Evolutionary conservation across 2,888 invertebrate species (phyloP), one percentile per base, ranked within the genome.

Genomic region (Coremacera marginata): DNA sequence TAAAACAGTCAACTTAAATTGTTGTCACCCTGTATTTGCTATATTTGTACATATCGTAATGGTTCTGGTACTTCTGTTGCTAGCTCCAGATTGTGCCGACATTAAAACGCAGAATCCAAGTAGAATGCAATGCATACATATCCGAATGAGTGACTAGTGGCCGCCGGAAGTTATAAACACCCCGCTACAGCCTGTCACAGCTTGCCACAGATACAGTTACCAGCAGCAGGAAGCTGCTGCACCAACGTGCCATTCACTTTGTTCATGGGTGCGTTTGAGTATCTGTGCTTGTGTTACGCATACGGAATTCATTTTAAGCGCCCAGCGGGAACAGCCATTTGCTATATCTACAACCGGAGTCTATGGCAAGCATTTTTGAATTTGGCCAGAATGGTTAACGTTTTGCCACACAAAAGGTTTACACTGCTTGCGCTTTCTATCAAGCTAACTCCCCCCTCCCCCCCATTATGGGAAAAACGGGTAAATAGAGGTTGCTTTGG

Each of bases 61-160:
- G 44, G 11, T 44, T 44, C 25, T 49, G 34, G 14, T 19, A 22
- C 44, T 44, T 49, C 67, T 8, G 44, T 67, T 67, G 22, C 11
- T 67, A 25, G 34, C 67, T 44, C 49, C 67, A 67, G 44, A 67
- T 67, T 67, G 67, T 67, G 67, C 49, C 9, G 67, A 67, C 67
- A 67, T 67, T 22, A 67, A 67, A 67, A 44, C 44, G 37, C 22
- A 67, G 67, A 67, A 37, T 67, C 67, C 67, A 67, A 67, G 49
- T 49, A 44, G 44, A 37, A 44, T 27, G 44, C 49, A 11, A 67
- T 44, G 19, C 5, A 22, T 60, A 27, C 60, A 60, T 60, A 27
- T 27, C 60, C 60, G 27, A 14, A 60, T 60, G 25, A 27, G 27
- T 57, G 19, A 57, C 57, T 57, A 25, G 44, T 44, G 44, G 44